Evolutionary conservation across 2,888 invertebrate species (phyloP).

Genomic region (Thumatha senex): DNA sequence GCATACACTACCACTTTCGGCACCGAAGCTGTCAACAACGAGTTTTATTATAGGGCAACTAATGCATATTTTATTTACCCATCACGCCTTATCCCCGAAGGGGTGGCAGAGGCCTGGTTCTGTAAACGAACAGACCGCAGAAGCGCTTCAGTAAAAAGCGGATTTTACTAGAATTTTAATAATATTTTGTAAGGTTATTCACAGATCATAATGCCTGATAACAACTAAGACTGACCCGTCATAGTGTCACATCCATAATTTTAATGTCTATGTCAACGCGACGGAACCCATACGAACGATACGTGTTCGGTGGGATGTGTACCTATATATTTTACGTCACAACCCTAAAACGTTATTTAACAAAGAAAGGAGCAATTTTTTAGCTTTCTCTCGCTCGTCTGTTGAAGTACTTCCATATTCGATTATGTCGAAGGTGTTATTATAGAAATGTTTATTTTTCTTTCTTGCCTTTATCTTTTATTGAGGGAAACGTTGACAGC

Average conservation of each 20-base stretch:
- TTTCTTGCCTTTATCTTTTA: conserved; percentile 16
- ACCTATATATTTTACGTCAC: conserved; percentile 52
- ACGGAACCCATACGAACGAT: conserved; percentile 28
- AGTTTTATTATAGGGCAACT: too few relatives aligned
- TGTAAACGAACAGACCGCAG: too few relatives aligned
- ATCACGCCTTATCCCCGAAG: too few relatives aligned
- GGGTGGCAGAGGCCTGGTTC: too few relatives aligned
- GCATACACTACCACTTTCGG: too few relatives aligned
- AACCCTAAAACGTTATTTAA: conserved; percentile 65
- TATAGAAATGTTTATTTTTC: conserved; percentile 35
- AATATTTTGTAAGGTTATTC: too few relatives aligned
- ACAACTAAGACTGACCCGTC: not conserved
- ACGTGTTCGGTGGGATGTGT: conserved; percentile 48
- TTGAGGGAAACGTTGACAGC: conserved; percentile 11
- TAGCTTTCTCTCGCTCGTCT: conserved; percentile 42
- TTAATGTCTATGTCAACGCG: not conserved
- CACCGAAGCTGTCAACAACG: too few relatives aligned
- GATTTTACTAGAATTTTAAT: too few relatives aligned
- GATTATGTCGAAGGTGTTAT: conserved; percentile 36
- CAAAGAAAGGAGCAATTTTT: conserved; percentile 61
- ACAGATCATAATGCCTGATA: not conserved
- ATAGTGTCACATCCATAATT: conserved; percentile 19
- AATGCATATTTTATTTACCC: too few relatives aligned
- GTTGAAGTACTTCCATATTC: conserved; percentile 43
- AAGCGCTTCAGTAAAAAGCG: too few relatives aligned